These are phyloP conservation scores for Erythrocercus mccallii DNA, from an alignment of 2,113 vertebrate species.

Conservation along the genomic window DNA sequence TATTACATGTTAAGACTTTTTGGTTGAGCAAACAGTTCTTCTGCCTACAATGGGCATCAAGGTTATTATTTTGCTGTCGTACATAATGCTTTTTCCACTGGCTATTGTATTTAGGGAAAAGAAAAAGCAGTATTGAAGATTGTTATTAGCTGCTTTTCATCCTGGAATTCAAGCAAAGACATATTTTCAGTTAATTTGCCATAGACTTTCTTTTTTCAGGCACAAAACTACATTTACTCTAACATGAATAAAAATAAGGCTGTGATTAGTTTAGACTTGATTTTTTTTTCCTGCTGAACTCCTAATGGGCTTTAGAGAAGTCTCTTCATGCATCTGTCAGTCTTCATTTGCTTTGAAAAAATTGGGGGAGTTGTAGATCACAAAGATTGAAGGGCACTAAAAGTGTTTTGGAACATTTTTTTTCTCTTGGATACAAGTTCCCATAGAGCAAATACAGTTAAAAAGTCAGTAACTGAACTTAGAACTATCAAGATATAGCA, in stretches of 20 bases:
- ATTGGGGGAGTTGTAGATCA: not conserved
- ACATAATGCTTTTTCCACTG: slow-evolving; percentile 27
- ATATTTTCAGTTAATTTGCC: not conserved
- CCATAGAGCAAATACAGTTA: not conserved
- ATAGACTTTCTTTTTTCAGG: not conserved
- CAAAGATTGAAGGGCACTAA: not conserved
- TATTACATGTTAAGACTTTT: not conserved
- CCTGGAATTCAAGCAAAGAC: not conserved
- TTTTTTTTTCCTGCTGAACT: not conserved
- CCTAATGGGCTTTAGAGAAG: not conserved
- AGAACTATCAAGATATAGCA: not conserved
- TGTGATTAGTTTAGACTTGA: not conserved
- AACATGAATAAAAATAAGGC: not conserved
- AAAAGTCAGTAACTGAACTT: not conserved
- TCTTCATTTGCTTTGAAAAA: not conserved
- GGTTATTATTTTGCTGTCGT: not conserved
- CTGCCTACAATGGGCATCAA: not conserved
- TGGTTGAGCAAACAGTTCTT: not conserved
- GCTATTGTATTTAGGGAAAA: not conserved
- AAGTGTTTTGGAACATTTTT: not conserved
- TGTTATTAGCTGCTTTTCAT: not conserved
- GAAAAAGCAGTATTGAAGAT: not conserved
- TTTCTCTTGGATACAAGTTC: not conserved
- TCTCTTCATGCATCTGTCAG: not conserved
- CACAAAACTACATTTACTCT: not conserved